These are phyloP conservation scores for Onychorhynchus coronatus DNA, from an alignment of 2,113 vertebrate genomes.

Conservation along the genomic window DNA sequence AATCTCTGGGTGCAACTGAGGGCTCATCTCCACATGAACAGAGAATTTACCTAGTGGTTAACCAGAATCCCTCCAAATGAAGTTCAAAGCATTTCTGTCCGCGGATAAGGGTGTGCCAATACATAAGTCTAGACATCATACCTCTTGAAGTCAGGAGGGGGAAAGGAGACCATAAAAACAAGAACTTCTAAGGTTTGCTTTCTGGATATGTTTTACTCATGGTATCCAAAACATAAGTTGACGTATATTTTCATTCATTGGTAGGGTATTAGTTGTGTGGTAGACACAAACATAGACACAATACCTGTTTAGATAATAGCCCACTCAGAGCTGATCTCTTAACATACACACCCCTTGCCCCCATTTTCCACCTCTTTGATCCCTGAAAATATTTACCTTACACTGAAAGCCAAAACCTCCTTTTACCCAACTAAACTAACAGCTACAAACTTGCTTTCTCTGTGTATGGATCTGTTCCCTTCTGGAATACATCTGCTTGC, in stretches of 20 bases:
- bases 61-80: not conserved
- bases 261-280: not conserved
- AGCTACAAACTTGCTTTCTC: not conserved
- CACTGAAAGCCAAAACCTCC: not conserved
- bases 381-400: constrained; percentile 23
- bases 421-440: constrained; percentile 1
- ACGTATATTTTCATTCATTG: not conserved
- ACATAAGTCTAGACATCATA: not conserved
- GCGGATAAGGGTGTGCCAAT: not conserved
- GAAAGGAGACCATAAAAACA: not conserved
- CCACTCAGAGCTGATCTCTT: not conserved
- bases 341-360: not conserved
- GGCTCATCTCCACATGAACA: not conserved
- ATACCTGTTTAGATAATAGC: not conserved
- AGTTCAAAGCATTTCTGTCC: not conserved
- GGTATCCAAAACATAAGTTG: not conserved
- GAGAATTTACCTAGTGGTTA: not conserved
- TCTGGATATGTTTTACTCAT: not conserved
- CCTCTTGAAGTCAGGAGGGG: not conserved
- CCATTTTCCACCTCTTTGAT: not conserved
- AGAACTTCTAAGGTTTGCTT: not conserved
- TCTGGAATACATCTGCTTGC: not conserved
- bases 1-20: not conserved
- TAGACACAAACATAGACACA: not conserved
- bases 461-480: not conserved